Evolutionary conservation across 1,140 invertebrate species (phyloP), one percentile per base, ranked within the genome.

Genomic region (Danaus plexippus): DNA sequence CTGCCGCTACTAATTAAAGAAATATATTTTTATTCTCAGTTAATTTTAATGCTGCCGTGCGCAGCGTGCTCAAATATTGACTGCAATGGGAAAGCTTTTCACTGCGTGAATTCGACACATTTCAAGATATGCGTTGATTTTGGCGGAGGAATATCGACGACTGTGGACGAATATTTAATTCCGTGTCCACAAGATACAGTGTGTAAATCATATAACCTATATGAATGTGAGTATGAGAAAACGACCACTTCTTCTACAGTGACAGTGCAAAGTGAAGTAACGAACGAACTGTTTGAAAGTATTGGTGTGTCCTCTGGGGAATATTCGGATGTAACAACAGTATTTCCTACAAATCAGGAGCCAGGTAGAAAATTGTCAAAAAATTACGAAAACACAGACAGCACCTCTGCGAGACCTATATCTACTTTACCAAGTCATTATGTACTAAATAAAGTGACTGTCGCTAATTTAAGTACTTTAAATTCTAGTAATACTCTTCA

Each of bases 41-140:
- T 73, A 57, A 51, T 61, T 57, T 49, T 77, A 11, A 54, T 59
- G 51, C 47, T 61, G 59, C 43, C 50, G 15, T 43, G 48, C 9
- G 42, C 52, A 44, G 6, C 50, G 54, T 52, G 67, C 18, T 57
- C 57, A 42, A 75, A 81, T 55, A 65, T 80, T 50, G 72, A 87
- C 67, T 88, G 87, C 63, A 54, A 69, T 53, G 83, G 82, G 56
- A 87, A 78, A 71, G 68, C 77, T 43, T 88, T 88, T 63, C 73
- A 82, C 48, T 88, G 87, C 51, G 58, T 78, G 12, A 85, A 87
- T 67, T 67, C 77, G 47, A 87, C 83, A 43, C 80, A 86, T 71
- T 88, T 88, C 55, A 80, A 79, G 69, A 84, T 88, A 67, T 88
- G 87, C 55, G 81, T 88, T 11, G 84, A 88, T 60, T 63, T 85